phyloP scores from a whole-genome alignment of 1,140 invertebrate species.

The Branchinecta lynchi region DNA sequence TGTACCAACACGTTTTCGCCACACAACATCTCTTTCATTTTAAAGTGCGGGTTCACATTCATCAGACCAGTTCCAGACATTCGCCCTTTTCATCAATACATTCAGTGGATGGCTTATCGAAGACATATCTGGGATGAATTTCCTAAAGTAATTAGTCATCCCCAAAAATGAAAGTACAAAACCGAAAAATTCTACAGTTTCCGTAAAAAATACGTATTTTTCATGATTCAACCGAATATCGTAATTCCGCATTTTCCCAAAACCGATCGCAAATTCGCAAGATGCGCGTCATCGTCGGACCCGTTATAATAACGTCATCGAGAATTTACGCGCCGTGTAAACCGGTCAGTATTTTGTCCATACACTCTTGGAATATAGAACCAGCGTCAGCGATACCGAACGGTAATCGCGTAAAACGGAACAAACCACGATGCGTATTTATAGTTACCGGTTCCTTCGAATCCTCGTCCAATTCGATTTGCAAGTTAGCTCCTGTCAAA shows the following conservation, averaged over 20 bases:
- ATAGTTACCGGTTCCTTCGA: slow-evolving; percentile 19
- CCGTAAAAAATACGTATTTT: too few relatives aligned
- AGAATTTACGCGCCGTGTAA: slow-evolving; percentile 26
- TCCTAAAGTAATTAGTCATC: too few relatives aligned
- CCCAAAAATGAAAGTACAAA: too few relatives aligned
- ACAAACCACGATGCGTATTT: slow-evolving; percentile 19
- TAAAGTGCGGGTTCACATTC: slow-evolving; percentile 21
- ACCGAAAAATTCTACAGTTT: too few relatives aligned
- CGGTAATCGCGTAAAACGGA: slow-evolving; percentile 30
- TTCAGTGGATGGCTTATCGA: slow-evolving; percentile 29
- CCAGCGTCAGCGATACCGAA: too few relatives aligned
- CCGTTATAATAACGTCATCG: slow-evolving; percentile 26
- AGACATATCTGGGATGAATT: too few relatives aligned
- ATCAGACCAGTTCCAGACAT: slow-evolving; percentile 19
- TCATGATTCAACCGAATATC: too few relatives aligned
- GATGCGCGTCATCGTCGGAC: slow-evolving; percentile 23
- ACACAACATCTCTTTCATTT: not conserved
- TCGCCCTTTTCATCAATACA: slow-evolving; percentile 22
- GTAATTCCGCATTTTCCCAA: slow-evolving; percentile 29
- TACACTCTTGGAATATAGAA: slow-evolving; percentile 36
- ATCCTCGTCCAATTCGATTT: slow-evolving; percentile 23
- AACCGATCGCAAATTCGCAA: slow-evolving; percentile 24
- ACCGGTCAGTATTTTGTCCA: slow-evolving; percentile 30
- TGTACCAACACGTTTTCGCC: slow-evolving; percentile 26
- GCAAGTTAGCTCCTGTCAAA: slow-evolving; percentile 24